phyloP scores from a whole-genome alignment of 2,113 vertebrate species.

The Recurvirostra avosetta region DNA sequence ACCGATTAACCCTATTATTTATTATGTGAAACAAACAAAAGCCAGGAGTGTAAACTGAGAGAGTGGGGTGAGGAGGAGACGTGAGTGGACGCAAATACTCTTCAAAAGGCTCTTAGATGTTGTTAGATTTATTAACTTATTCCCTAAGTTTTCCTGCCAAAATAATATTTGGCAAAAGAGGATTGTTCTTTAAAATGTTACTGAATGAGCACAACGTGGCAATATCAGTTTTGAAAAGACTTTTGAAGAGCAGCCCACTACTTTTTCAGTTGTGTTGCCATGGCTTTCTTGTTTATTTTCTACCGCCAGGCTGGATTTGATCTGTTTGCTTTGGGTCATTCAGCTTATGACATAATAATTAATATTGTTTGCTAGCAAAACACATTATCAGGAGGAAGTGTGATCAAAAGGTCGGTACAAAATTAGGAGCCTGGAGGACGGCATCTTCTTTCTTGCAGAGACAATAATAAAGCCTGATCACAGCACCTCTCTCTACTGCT shows the following conservation, averaged over 20 bases:
- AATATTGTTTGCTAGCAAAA: background rate
- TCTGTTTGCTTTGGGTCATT: background rate
- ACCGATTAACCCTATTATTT: background rate
- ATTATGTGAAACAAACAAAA: background rate
- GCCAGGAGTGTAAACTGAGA: background rate
- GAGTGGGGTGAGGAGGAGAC: background rate
- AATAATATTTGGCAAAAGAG: background rate
- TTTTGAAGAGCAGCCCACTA: slow-evolving; percentile 3
- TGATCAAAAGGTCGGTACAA: background rate
- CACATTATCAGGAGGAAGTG: background rate
- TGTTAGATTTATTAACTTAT: background rate
- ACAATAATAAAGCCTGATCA: background rate
- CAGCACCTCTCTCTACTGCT: background rate
- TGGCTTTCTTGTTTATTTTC: background rate
- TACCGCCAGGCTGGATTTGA: background rate
- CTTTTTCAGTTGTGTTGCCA: background rate
- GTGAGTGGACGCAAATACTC: background rate
- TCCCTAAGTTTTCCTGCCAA: background rate
- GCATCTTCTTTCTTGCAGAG: background rate
- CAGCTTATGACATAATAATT: background rate
- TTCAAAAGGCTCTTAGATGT: slow-evolving; percentile 19
- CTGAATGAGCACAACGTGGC: background rate
- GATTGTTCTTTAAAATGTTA: background rate
- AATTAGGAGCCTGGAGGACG: background rate
- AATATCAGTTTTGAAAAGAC: background rate